A percentile compares a stretch with the other conserved stretches of the same genome.
Conservation (phyloP, 2,888 invertebrate species). For the Cyrtodaria siliqua region DNA sequence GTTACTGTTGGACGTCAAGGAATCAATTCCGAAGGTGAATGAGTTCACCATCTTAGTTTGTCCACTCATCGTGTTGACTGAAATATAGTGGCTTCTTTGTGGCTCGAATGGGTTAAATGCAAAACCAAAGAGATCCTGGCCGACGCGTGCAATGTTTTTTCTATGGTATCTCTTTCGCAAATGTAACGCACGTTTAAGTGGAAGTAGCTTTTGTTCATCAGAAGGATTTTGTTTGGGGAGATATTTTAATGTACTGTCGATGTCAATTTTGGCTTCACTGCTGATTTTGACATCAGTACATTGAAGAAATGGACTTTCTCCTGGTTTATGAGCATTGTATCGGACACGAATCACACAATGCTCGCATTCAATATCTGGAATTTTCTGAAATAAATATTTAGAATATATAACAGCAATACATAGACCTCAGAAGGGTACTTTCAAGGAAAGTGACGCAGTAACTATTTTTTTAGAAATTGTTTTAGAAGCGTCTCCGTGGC, state of each 20-base stretch:
- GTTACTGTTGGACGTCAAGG: not conserved
- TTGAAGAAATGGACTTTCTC: constrained; percentile 72
- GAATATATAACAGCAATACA: too few species aligned
- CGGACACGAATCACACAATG: constrained; percentile 71
- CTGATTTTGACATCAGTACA: constrained; percentile 68
- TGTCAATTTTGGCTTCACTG: not conserved
- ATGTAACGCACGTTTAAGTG: constrained; percentile 42
- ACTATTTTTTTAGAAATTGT: too few species aligned
- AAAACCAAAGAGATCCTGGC: constrained; percentile 55
- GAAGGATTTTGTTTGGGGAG: constrained; percentile 7
- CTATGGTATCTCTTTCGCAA: constrained; percentile 9
- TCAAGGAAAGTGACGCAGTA: too few species aligned
- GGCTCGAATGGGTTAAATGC: constrained; percentile 65
- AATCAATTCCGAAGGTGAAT: constrained; percentile 64
- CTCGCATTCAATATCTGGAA: constrained; percentile 67
- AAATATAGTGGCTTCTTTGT: constrained; percentile 46
- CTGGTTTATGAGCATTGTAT: constrained; percentile 74
- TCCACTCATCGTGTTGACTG: constrained; percentile 56
- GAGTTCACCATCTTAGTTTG: constrained; percentile 33
- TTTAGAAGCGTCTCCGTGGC: too few species aligned
- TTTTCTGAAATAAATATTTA: constrained; percentile 69
- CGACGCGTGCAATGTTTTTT: not conserved
- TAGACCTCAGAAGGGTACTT: too few species aligned
- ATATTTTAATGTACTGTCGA: constrained; percentile 19
- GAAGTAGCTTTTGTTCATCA: constrained; percentile 21